Evolutionary conservation across 2,888 invertebrate species (phyloP).

Genomic region (Gordius sp.): DNA sequence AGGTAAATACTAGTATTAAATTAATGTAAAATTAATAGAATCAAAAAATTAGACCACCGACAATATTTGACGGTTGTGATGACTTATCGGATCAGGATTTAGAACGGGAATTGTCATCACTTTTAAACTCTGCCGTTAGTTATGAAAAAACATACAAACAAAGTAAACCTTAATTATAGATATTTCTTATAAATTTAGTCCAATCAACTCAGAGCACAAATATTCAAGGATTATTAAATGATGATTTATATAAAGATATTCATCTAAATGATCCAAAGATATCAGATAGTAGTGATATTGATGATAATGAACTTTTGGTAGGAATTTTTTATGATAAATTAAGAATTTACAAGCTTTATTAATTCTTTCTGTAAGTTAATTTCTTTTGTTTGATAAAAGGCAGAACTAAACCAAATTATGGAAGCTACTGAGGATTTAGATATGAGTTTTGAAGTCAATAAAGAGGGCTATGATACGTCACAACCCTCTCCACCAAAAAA

Average conservation of each 20-base stretch:
- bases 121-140: neutral
- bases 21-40: too few species aligned
- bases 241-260: neutral
- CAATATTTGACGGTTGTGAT: neutral
- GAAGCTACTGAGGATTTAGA: too few species aligned
- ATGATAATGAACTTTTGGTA: neutral
- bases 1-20: too few species aligned
- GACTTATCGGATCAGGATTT: neutral
- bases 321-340: neutral
- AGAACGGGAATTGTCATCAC: neutral
- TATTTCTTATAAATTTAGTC: neutral
- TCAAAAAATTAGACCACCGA: too few species aligned
- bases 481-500: too few species aligned
- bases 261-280: neutral
- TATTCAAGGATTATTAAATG: neutral
- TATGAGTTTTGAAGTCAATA: too few species aligned
- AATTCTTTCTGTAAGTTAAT: too few species aligned
- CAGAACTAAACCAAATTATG: too few species aligned
- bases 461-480: too few species aligned
- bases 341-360: neutral
- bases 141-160: neutral
- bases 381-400: too few species aligned
- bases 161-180: neutral
- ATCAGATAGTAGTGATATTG: constrained; percentile 1
- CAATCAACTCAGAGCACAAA: neutral